A percentile compares a stretch with the other conserved stretches of the same genome.
Conservation (phyloP, 2,113 vertebrate genomes). For the Oenanthe oenanthe region DNA sequence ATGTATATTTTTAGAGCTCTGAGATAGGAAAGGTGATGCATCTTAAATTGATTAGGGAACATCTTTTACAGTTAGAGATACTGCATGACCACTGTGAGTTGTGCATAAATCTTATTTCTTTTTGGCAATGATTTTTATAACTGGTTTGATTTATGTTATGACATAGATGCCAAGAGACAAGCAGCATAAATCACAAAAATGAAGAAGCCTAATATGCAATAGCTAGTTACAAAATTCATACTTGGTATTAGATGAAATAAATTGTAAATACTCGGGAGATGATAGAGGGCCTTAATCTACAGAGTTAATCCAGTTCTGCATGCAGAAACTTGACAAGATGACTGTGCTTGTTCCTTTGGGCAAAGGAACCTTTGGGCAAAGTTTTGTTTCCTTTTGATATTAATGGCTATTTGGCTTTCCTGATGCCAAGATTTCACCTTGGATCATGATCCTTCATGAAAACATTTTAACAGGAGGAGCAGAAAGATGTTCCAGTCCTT, state of each 20-base stretch:
- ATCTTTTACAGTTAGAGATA: slow-evolving; percentile 49
- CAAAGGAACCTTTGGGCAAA: not conserved
- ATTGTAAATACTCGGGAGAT: slow-evolving; percentile 23
- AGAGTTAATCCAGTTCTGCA: slow-evolving; percentile 2
- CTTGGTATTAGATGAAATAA: slow-evolving; percentile 57
- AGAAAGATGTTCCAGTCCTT: not conserved
- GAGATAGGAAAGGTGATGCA: slow-evolving; percentile 25
- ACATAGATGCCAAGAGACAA: slow-evolving; percentile 30
- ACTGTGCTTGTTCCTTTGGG: not conserved
- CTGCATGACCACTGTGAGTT: slow-evolving; percentile 26
- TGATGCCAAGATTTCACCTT: not conserved
- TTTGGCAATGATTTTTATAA: slow-evolving; percentile 55
- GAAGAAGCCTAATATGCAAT: slow-evolving; percentile 36
- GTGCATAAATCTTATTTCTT: slow-evolving; percentile 54
- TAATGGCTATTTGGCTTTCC: not conserved
- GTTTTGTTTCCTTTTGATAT: not conserved
- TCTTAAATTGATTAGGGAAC: slow-evolving; percentile 47
- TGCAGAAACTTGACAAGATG: not conserved
- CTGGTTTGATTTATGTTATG: slow-evolving; percentile 49
- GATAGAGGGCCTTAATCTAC: not conserved
- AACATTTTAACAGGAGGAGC: not conserved
- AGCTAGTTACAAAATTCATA: slow-evolving; percentile 53
- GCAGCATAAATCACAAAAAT: slow-evolving; percentile 61
- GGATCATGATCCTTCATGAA: not conserved
- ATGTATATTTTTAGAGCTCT: slow-evolving; percentile 20